These are phyloP conservation scores for Dicrurus megarhynchus DNA, from an alignment of 2,113 vertebrate species.

Conservation along the genomic window DNA sequence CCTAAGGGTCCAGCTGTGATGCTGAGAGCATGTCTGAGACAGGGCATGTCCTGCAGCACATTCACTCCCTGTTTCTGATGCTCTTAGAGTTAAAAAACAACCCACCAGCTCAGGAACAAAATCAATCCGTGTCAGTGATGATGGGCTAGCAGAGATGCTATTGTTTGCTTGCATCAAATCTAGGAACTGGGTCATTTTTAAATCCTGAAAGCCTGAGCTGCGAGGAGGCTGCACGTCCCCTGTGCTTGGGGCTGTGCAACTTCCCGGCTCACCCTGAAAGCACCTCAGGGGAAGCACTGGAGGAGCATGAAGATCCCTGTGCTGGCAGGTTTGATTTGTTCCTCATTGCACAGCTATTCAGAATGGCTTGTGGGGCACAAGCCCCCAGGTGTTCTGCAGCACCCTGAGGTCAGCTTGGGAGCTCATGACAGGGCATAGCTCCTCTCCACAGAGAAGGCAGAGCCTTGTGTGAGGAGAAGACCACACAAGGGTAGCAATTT, in stretches of 20 bases:
- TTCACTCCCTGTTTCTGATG: not conserved
- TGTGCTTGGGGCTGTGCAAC: not conserved
- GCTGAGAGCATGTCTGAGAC: accelerated
- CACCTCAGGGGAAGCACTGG: not conserved
- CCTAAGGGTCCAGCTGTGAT: not conserved
- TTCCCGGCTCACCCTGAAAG: not conserved
- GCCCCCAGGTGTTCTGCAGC: not conserved
- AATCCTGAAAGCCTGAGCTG: not conserved
- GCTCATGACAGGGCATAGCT: accelerated
- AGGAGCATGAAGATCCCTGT: not conserved
- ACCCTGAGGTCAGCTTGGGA: not conserved
- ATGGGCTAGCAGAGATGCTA: not conserved
- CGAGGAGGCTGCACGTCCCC: accelerated
- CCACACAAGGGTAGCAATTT: not conserved
- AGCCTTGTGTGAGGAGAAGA: not conserved
- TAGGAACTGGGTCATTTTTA: not conserved
- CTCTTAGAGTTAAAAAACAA: not conserved
- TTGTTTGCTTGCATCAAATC: not conserved
- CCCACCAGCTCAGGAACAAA: not conserved
- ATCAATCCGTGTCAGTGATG: not conserved
- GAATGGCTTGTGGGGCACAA: accelerated
- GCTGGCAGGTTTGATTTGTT: not conserved
- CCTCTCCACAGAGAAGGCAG: not conserved
- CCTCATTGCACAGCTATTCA: not conserved
- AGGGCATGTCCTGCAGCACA: not conserved